phyloP scores from a whole-genome alignment of 2,113 vertebrate genomes.

The Butastur rufipennis region DNA sequence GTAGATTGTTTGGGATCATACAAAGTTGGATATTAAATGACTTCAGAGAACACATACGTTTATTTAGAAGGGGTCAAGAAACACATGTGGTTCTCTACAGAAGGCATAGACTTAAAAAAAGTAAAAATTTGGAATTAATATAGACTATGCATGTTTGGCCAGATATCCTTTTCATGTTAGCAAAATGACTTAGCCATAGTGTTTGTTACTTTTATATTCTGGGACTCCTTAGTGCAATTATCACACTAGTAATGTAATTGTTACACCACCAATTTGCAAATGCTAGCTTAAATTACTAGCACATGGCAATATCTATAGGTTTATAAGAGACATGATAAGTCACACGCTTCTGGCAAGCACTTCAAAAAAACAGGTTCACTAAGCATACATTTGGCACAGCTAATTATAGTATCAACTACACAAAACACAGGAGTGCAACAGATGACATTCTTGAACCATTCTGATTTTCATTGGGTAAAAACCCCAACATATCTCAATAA shows the following conservation, averaged over 20 bases:
- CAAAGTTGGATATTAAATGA: neutral
- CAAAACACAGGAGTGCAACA: neutral
- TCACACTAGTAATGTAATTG: neutral
- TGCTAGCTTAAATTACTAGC: neutral
- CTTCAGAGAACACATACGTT: neutral
- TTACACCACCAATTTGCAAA: neutral
- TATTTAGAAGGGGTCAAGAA: neutral
- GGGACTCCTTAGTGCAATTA: neutral
- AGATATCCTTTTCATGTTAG: neutral
- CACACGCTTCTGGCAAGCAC: neutral
- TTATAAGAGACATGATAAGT: neutral
- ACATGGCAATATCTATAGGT: neutral
- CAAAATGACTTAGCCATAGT: neutral
- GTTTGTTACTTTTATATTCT: neutral
- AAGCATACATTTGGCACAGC: neutral
- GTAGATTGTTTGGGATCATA: neutral
- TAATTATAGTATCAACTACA: neutral
- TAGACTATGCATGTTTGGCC: neutral
- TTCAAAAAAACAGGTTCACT: neutral
- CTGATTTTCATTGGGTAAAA: neutral
- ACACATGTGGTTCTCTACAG: neutral
- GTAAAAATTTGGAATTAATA: neutral
- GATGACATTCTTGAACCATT: neutral
- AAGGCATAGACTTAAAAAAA: neutral
- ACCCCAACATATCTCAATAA: neutral